These are phyloP conservation scores for Neoaliturus tenellus DNA, from an alignment of 2,888 invertebrate species.

Conservation along the genomic window DNA sequence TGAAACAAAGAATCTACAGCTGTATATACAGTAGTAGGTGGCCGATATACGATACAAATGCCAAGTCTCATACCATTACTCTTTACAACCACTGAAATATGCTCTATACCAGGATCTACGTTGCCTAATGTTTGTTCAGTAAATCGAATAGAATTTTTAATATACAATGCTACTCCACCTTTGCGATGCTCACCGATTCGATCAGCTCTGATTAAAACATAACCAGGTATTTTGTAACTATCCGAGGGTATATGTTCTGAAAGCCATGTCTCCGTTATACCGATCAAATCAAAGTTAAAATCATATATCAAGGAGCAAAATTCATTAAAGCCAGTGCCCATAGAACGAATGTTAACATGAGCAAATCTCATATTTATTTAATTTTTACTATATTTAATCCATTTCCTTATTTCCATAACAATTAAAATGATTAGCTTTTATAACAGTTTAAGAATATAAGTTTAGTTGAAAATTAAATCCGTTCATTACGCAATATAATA, in stretches of 20 bases:
- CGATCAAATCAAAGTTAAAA: background rate
- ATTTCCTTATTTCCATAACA: too few species aligned
- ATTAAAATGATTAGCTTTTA: too few species aligned
- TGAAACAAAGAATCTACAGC: background rate
- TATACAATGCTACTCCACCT: slow-evolving; percentile 5
- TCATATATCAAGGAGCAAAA: background rate
- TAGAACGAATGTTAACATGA: background rate
- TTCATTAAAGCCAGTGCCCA: slow-evolving; percentile 9
- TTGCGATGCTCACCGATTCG: background rate
- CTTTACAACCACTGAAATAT: background rate
- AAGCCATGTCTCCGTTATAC: slow-evolving; percentile 9
- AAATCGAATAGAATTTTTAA: background rate
- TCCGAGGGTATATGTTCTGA: background rate
- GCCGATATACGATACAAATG: background rate
- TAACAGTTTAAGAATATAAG: too few species aligned
- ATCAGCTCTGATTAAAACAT: background rate
- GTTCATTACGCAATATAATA: too few species aligned
- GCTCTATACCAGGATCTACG: background rate
- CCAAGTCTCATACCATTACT: background rate
- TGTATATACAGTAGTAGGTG: background rate
- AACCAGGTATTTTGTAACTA: background rate
- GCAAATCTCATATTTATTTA: background rate
- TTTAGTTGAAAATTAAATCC: too few species aligned
- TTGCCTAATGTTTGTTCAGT: background rate
- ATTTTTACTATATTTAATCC: too few species aligned